phyloP scores from a whole-genome alignment of 92 coral and sea anemone species.

The Epizoanthus fatuus region DNA sequence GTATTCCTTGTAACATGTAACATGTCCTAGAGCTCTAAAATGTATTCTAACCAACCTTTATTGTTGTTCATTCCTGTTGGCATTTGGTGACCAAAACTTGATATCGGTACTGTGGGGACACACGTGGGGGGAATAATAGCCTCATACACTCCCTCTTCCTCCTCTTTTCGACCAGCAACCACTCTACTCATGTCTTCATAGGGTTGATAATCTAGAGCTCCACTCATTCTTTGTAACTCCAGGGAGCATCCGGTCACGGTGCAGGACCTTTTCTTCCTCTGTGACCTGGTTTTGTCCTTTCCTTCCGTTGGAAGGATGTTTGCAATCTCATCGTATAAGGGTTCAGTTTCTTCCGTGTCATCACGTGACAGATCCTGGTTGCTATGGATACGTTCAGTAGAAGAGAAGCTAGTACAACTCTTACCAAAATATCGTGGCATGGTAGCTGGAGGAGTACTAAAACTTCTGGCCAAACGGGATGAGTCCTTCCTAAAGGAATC shows the following conservation, averaged over 20 bases:
- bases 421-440: neutral
- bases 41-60: neutral
- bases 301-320: neutral
- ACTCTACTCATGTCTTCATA: slow-evolving; percentile 21
- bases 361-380: neutral
- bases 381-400: neutral
- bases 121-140: neutral
- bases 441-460: neutral
- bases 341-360: slow-evolving; percentile 3
- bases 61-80: neutral
- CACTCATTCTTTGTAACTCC: neutral
- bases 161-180: neutral
- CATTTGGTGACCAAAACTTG: neutral
- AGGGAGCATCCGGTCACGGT: neutral
- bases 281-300: neutral
- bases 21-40: too few relatives aligned
- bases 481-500: neutral
- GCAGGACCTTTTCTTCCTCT: neutral
- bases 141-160: neutral
- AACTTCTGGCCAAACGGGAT: neutral
- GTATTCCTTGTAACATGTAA: too few relatives aligned
- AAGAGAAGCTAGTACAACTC: neutral
- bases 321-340: slow-evolving; percentile 4
- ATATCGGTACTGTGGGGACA: neutral
- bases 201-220: neutral